Conservation (phyloP, 2,888 invertebrate species). For the Sipha maydis region DNA sequence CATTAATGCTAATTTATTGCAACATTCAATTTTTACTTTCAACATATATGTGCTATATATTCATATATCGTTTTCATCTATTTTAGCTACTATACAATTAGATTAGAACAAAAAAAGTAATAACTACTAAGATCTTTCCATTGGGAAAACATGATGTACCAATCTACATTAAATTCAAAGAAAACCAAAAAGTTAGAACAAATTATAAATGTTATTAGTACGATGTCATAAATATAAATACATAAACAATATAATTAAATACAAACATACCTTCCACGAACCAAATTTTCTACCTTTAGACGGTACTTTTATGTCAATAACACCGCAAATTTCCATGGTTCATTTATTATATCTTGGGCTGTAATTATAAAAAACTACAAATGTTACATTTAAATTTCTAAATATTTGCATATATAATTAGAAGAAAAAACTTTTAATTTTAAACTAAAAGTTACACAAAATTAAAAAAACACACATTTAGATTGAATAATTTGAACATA, state of each 20-base stretch:
- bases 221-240: background rate
- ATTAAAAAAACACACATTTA: no score
- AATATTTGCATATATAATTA: background rate
- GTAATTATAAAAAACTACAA: background rate
- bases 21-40: no score
- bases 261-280: conserved; percentile 73
- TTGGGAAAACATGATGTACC: background rate
- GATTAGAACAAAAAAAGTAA: no score
- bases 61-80: no score
- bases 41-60: no score
- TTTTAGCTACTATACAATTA: no score
- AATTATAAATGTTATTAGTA: background rate
- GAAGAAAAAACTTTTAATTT: no score
- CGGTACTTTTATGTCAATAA: conserved; percentile 75
- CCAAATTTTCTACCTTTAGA: conserved; percentile 73
- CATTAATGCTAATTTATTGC: no score
- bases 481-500: no score
- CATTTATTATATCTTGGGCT: background rate
- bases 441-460: no score
- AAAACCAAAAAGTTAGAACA: background rate
- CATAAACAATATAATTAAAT: background rate
- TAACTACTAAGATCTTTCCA: background rate
- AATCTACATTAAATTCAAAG: background rate
- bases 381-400: background rate
- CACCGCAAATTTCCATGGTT: conserved; percentile 66